Evolutionary conservation across 2,113 vertebrate genomes (phyloP), one percentile per base, ranked within the genome.

Genomic region (Corvus cornix): DNA sequence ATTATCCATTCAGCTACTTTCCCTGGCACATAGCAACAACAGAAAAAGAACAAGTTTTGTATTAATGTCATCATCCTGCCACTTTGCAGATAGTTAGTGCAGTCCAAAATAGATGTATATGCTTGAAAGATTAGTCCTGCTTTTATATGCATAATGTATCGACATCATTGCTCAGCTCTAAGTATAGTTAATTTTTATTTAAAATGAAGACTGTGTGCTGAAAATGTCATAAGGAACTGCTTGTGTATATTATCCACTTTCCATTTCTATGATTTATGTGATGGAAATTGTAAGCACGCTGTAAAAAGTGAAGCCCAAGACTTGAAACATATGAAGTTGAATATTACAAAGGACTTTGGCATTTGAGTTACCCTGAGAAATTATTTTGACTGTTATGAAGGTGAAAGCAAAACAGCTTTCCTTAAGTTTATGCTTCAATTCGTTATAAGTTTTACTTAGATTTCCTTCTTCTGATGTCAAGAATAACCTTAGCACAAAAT

Each of bases 111-210:
- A 97, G 87, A 96, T 86, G 31, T 2, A 49, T 92, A 83, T 85
- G 30, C 81, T 69, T 87, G 52, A 90, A 92, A 97, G 88, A 96
- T 82, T 93, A 93, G 62, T 84, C 84, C 78, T 95, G 78, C 51
- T 95, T 96, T 90, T 92, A 87, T 96, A 95, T 76, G 67, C 73
- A 86, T 91, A 96, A 95, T 93, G 67, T 92, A 93, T 96, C 70
- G 55, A 90, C 74, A 94, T 85, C 85, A 81, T 82, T 89, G 78
- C 89, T 96, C 77, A 93, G 82, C 88, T 96, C 93, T 82, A 90
- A 94, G 85, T 20, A 3, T 52, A 93, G 91, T 84, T 96, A 97
- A 89, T 91, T 95, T 97, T 96, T 98, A 95, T 97, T 97, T 97
- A 93, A 97, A 96, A 96, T 97, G 96, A 95, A 70, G 76, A 59